Conservation (phyloP, 1,140 invertebrate genomes). For the Lepidurus apus region DNA sequence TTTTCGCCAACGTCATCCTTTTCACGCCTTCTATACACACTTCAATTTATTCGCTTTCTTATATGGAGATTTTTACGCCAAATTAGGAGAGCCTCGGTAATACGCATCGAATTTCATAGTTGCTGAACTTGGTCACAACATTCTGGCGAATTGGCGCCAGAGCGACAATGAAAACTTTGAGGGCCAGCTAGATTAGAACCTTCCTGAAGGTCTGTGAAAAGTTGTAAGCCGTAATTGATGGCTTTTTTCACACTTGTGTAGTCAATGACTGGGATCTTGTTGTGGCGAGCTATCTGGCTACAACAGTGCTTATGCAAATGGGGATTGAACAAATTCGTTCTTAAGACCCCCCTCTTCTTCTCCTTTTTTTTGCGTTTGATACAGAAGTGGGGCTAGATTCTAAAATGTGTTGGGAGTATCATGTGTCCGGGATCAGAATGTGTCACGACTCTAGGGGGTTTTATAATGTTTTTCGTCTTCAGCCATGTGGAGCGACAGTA, state of each 20-base stretch:
- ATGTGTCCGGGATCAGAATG: slow-evolving; percentile 10
- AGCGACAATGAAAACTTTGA: background rate
- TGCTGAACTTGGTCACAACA: background rate
- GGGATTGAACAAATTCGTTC: background rate
- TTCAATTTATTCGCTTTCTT: background rate
- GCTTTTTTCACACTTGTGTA: slow-evolving; percentile 18
- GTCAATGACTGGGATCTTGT: background rate
- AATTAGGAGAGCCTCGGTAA: background rate
- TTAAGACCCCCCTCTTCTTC: background rate
- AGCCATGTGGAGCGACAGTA: slow-evolving; percentile 3
- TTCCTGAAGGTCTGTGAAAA: background rate
- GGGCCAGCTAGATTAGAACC: background rate
- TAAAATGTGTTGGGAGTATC: background rate
- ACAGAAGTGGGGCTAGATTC: background rate
- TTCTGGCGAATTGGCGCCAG: background rate
- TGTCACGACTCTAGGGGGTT: background rate
- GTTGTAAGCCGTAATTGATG: slow-evolving; percentile 10
- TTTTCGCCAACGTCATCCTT: background rate
- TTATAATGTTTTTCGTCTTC: background rate
- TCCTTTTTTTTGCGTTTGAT: slow-evolving; percentile 9
- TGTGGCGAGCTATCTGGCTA: background rate
- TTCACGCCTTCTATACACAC: background rate
- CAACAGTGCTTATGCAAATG: slow-evolving; percentile 3
- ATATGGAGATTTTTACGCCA: background rate
- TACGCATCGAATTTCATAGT: background rate